These are phyloP conservation scores for Metridium senile DNA, from an alignment of 92 coral and sea anemone species.

Conservation along the genomic window DNA sequence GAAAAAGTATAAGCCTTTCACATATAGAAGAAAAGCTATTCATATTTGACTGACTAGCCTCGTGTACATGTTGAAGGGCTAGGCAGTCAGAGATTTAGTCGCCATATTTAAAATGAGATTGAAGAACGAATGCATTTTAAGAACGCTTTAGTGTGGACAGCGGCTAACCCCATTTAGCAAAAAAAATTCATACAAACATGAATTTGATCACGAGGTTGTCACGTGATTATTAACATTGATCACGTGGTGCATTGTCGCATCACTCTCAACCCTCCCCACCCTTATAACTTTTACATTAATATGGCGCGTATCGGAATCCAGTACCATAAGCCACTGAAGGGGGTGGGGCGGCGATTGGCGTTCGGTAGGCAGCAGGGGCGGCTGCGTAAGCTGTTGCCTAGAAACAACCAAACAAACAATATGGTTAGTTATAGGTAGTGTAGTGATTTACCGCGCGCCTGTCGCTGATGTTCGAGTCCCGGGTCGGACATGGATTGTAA, in stretches of 20 bases:
- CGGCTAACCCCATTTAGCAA: no score
- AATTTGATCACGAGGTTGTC: not conserved
- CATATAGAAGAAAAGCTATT: no score
- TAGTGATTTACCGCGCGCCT: no score
- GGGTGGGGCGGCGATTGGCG: slow-evolving; percentile 75
- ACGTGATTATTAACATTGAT: not conserved
- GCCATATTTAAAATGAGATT: no score
- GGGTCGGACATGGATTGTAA: no score
- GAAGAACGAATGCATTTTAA: no score
- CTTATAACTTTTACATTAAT: slow-evolving; percentile 26
- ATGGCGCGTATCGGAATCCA: slow-evolving; percentile 87
- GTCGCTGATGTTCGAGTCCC: no score
- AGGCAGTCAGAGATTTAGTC: no score
- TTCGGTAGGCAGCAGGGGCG: slow-evolving; percentile 69
- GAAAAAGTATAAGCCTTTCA: no score
- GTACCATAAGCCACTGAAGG: slow-evolving; percentile 78
- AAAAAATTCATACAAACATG: not conserved
- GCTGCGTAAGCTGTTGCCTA: slow-evolving; percentile 73
- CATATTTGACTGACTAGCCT: no score
- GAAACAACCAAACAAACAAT: slow-evolving; percentile 8
- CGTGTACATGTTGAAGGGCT: no score
- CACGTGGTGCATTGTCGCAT: not conserved
- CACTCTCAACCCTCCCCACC: not conserved
- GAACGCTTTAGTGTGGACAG: no score
- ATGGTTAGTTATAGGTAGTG: not conserved